Conservation (phyloP, 1,140 invertebrate species). For the Rhagoletis pomonella region DNA sequence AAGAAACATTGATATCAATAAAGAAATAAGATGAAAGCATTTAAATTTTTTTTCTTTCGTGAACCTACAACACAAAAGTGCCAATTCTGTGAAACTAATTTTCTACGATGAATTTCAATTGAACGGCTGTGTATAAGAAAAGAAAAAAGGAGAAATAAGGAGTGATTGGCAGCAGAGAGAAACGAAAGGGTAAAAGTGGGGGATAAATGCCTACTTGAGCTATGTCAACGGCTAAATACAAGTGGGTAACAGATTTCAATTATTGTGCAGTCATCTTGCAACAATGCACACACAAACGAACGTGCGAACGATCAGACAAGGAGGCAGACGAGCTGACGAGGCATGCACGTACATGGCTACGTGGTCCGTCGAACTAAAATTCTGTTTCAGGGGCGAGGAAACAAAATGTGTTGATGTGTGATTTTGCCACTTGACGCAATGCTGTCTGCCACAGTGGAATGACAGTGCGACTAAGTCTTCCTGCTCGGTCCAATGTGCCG, state of each 20-base stretch:
- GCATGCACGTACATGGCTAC: no score
- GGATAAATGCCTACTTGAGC: not conserved
- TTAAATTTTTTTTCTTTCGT: not conserved
- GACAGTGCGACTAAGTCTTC: not conserved
- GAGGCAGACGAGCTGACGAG: constrained; percentile 23
- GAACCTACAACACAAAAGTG: not conserved
- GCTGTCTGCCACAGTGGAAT: constrained; percentile 28
- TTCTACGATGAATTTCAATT: constrained; percentile 51
- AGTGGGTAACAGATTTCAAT: constrained; percentile 46
- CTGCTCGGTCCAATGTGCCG: not conserved
- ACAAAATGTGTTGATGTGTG: not conserved
- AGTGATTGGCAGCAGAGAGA: not conserved
- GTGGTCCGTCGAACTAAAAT: not conserved
- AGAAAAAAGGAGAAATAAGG: not conserved
- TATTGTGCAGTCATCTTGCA: constrained; percentile 52
- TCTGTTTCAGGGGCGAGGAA: not conserved
- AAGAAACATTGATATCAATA: not conserved
- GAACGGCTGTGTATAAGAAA: not conserved
- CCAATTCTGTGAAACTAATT: constrained; percentile 54
- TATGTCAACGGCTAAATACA: not conserved
- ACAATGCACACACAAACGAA: not conserved
- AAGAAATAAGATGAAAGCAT: not conserved
- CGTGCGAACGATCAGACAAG: not conserved
- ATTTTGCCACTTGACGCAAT: constrained; percentile 55
- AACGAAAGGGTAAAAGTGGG: constrained; percentile 11